Evolutionary conservation across 2,888 invertebrate species (phyloP).

Genomic region (Shargacucullia verbasci): DNA sequence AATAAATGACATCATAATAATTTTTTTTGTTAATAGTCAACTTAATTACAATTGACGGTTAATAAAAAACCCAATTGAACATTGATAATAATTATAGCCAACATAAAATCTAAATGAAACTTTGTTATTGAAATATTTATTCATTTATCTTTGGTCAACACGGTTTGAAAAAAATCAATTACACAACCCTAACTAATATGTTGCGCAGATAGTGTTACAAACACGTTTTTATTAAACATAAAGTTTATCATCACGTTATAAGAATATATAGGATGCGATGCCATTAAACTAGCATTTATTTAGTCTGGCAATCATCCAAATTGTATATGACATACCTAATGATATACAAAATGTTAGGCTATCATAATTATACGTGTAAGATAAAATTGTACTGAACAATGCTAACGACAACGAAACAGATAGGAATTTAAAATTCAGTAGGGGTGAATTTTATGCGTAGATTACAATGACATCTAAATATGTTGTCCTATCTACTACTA

Average conservation of each 20-base stretch:
- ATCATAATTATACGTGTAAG: background rate
- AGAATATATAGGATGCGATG: constrained; percentile 20
- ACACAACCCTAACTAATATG: too few species aligned
- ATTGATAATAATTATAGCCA: background rate
- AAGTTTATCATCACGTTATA: constrained; percentile 15
- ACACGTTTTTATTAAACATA: constrained; percentile 16
- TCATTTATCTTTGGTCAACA: too few species aligned
- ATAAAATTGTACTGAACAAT: background rate
- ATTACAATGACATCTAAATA: too few species aligned
- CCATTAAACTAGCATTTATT: constrained; percentile 17
- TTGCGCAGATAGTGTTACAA: constrained; percentile 11
- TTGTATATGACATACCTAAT: constrained; percentile 27
- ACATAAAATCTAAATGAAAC: background rate
- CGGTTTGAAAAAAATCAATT: too few species aligned
- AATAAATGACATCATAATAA: too few species aligned
- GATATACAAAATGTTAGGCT: constrained; percentile 12
- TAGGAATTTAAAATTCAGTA: background rate
- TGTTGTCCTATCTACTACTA: too few species aligned
- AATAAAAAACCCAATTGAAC: too few species aligned
- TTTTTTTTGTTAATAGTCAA: too few species aligned
- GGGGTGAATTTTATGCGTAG: too few species aligned
- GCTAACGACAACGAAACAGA: constrained; percentile 5
- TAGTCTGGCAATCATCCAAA: constrained; percentile 56
- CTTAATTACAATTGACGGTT: too few species aligned
- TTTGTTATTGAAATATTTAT: background rate